Base-by-base conservation (phyloP, 2,113 vertebrate species). In the Anhinga rufa region DNA sequence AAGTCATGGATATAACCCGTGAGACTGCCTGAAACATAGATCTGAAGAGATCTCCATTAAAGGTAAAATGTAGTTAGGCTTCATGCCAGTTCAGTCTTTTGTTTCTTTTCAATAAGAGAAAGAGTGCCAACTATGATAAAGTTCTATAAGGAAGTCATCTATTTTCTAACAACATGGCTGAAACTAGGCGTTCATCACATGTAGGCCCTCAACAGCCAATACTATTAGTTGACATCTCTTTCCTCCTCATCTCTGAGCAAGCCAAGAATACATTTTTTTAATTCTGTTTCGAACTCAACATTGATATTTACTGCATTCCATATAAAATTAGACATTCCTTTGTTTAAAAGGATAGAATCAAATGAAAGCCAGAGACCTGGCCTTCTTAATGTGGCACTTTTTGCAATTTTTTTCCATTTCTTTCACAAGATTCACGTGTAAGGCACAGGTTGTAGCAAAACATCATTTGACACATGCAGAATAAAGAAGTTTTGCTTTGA, bases 11-110 rank as follows among this genome's bases (percentile, higher is more conserved):
- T 91, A 34, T 84, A 91, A 91, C 66, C 88, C 66, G 60, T 7
- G 46, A 87, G 34, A 58, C 77, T 93, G 70, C 40, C 76, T 85
- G 80, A 92, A 95, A 76, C 70, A 26, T 49, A 86, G 66, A 90
- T 87, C 75, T 85, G 89, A 92, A 91, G 75, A 90, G 40, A 75
- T 80, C 82, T 58, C 84, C 71, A 81, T 87, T 94, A 92, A 95
- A 95, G 89, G 89, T 83, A 95, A 95, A 93, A 88, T 34, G 66
- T 24, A 83, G n/a, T 26, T 22, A 86, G 89, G 78, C 74, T 86
- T 95, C 78, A 64, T 74, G 91, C 89, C 92, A 95, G 66, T 77
- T 80, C 55, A 92, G n/a, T 77, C 91, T 91, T 94, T 97, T 95
- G 94, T 85, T 96, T 92, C 88, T 87, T 82, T 95, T 92, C 88